Evolutionary conservation across 64 coral and sea anemone genomes (phyloP).

Genomic region (Montipora foliosa): DNA sequence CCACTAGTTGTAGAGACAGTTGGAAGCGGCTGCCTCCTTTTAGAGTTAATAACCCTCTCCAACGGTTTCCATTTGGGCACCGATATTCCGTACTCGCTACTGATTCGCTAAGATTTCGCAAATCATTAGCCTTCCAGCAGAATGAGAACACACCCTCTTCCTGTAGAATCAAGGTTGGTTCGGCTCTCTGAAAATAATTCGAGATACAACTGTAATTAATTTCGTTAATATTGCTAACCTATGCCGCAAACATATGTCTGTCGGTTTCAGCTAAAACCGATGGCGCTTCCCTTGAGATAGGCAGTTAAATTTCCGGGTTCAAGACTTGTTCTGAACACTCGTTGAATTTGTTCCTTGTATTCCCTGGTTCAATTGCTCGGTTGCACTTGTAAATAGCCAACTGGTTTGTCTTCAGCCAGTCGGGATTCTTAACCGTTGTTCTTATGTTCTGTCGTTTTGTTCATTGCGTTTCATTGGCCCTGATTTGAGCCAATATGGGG

Average conservation of each 20-base stretch:
- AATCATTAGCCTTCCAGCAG: background rate
- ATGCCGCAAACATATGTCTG: background rate
- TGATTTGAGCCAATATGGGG: no score
- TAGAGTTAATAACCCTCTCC: background rate
- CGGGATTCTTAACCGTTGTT: no score
- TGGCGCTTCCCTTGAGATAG: no score
- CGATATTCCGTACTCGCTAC: background rate
- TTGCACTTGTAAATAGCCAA: no score
- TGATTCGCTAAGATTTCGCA: background rate
- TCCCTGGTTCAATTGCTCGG: no score
- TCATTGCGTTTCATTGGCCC: no score
- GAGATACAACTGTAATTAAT: background rate
- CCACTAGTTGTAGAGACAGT: background rate
- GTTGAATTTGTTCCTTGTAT: no score
- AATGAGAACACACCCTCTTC: background rate
- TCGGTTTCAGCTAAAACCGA: background rate
- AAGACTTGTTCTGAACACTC: no score
- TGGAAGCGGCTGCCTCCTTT: background rate
- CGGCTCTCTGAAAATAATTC: background rate
- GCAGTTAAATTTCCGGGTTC: no score
- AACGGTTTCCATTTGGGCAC: background rate
- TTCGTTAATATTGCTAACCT: background rate
- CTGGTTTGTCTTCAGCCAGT: no score
- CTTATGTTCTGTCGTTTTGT: no score
- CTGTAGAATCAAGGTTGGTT: background rate